A percentile compares a stretch with the other conserved stretches of the same genome.
Evolutionary conservation across 2,113 vertebrate genomes (phyloP).

Genomic region (Synodontis membranacea): DNA sequence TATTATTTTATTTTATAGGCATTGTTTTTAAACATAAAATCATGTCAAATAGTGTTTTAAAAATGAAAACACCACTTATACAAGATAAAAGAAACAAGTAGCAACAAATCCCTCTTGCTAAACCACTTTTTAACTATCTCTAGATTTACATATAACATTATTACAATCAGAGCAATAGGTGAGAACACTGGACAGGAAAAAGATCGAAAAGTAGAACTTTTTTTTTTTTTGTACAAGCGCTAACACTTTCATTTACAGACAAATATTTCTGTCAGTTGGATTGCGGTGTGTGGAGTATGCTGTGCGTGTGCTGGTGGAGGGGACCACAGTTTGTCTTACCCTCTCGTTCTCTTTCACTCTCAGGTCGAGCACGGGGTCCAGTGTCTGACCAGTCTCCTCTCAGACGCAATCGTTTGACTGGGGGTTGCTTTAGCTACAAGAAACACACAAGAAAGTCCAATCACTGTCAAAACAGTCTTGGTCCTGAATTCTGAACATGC

Average conservation of each 20-base stretch:
- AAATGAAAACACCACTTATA: neutral
- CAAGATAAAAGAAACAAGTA: neutral
- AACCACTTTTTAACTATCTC: neutral
- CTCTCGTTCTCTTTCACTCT: conserved; percentile 95
- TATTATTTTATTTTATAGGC: too few species aligned
- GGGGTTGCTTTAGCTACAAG: conserved; percentile 87
- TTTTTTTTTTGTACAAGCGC: neutral
- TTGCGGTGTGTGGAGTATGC: neutral
- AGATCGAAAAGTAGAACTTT: too few species aligned
- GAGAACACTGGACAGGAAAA: neutral
- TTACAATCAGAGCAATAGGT: neutral
- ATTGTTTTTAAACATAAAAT: neutral
- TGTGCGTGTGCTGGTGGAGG: conserved; percentile 7
- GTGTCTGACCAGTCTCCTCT: conserved; percentile 99
- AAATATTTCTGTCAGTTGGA: neutral
- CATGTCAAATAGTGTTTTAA: neutral
- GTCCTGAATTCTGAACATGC: neutral
- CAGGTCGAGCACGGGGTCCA: conserved; percentile 93
- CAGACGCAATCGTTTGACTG: conserved; percentile 92
- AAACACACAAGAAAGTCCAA: conserved; percentile 33
- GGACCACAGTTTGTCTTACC: conserved; percentile 71
- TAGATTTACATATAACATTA: neutral
- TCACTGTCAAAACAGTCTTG: conserved; percentile 17
- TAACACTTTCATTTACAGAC: neutral
- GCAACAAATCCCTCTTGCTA: neutral